phyloP scores from a whole-genome alignment of 2,797 vertebrate species.

The Ceryle rudis region DNA sequence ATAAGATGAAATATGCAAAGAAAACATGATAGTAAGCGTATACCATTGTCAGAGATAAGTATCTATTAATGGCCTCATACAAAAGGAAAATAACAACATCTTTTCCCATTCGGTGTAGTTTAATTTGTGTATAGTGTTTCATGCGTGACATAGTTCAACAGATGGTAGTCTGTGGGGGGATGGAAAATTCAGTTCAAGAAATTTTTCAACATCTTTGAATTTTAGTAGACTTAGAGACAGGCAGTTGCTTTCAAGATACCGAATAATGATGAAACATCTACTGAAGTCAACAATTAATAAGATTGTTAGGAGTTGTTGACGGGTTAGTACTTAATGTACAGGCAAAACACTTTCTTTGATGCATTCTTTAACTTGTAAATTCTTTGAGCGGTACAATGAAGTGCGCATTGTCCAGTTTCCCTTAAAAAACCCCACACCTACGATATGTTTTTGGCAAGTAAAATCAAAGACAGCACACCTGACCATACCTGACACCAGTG shows the following conservation, averaged over 20 bases:
- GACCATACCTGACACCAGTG: not conserved
- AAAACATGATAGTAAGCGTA: not conserved
- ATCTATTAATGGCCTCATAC: not conserved
- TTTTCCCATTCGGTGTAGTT: not conserved
- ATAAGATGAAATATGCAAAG: not conserved
- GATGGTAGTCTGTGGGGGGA: conserved; percentile 23
- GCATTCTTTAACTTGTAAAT: not conserved
- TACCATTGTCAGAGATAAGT: not conserved
- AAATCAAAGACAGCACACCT: not conserved
- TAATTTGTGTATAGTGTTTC: conserved; percentile 2
- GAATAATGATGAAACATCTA: not conserved
- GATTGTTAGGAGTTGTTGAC: not conserved
- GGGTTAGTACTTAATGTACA: not conserved
- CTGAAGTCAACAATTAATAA: not conserved
- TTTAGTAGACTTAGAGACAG: not conserved
- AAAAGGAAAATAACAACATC: not conserved
- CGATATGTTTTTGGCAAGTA: not conserved
- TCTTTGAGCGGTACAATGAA: not conserved
- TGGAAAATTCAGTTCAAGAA: not conserved
- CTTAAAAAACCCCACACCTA: not conserved
- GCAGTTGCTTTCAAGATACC: not conserved
- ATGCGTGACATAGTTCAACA: conserved; percentile 17
- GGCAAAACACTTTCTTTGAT: not conserved
- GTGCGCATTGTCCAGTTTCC: not conserved
- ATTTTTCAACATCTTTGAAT: not conserved